phyloP scores from a whole-genome alignment of 1,140 invertebrate genomes.

The Lepidostoma basale region DNA sequence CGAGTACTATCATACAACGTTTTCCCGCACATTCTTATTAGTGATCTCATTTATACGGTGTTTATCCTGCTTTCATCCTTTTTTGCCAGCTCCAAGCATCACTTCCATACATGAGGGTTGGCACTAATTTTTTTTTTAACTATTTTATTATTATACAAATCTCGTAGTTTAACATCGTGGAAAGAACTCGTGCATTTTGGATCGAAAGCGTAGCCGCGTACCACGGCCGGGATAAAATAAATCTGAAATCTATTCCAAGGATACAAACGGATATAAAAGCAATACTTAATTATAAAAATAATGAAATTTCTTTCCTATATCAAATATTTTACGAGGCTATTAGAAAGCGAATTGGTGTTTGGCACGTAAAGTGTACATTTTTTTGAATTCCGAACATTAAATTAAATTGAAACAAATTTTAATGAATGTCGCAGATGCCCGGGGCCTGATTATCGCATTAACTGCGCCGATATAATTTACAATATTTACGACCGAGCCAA shows the following conservation, averaged over 20 bases:
- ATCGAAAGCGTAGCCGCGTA: no score
- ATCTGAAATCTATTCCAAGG: background rate
- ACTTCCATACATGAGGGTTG: no score
- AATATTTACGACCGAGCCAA: conserved; percentile 34
- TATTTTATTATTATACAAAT: no score
- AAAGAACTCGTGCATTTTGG: no score
- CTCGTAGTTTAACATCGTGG: no score
- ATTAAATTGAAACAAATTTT: conserved; percentile 22
- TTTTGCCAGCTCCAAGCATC: no score
- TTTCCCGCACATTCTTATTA: no score
- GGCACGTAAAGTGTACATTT: conserved; percentile 18
- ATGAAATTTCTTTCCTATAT: background rate
- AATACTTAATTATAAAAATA: background rate
- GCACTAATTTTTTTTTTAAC: no score
- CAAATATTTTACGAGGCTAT: conserved; percentile 10
- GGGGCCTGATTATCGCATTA: conserved; percentile 35
- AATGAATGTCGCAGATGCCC: conserved; percentile 15
- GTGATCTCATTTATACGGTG: no score
- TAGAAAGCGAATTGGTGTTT: conserved; percentile 5
- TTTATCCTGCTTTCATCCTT: no score
- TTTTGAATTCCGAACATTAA: conserved; percentile 3
- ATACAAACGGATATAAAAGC: background rate
- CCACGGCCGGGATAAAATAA: no score
- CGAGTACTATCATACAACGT: no score
- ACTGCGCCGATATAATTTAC: conserved; percentile 42